Evolutionary conservation across 2,888 invertebrate species (phyloP), one percentile per base, ranked within the genome.

Genomic region (Eurytoma californica): DNA sequence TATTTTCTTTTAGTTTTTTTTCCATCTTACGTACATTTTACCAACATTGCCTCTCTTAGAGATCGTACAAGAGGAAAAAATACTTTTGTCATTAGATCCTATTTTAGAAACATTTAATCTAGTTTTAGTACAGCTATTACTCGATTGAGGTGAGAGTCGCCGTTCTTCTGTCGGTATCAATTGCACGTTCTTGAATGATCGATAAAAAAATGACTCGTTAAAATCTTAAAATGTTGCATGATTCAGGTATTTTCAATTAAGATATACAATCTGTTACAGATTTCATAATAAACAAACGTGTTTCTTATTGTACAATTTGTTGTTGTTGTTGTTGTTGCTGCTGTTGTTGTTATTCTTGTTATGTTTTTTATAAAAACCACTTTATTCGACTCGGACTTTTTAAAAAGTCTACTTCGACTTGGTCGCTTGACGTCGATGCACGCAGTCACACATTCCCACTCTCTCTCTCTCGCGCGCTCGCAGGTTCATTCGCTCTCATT

Each of bases 101-200:
- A 47, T 20, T 39, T 39, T 39, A 39, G 7, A 77, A 72, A 77
- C 77, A 77, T 72, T 67, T 16, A 77, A 60, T 67, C 72, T 77
- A 77, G 57, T 58, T 18, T 68, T 63, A 63, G 7, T 28, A 39
- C 39, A 39, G 39, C 39, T 39, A 39, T 69, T 51, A 51, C 58
- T 60, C 28, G 60, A 60, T 70, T 60, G 70, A 58, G 20, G 58
- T 60, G 49, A 69, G 57, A 69, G 68, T 28, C 68, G 20, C 20
- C 70, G 39, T 68, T 39, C 30, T 30, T 57, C 28, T 49, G 18
- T 28, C 47, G 16, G 57, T 28, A 47, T 63, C 55, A 18, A 72
- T 72, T 72, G 63, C 72, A 72, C 72, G 72, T 72, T 55, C 39
- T 74, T 39, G 39, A 39, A 51, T 12, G 39, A 57, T 18, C 20